Base-by-base conservation (phyloP, 2,113 vertebrate species). In the Perognathus longimembris region DNA sequence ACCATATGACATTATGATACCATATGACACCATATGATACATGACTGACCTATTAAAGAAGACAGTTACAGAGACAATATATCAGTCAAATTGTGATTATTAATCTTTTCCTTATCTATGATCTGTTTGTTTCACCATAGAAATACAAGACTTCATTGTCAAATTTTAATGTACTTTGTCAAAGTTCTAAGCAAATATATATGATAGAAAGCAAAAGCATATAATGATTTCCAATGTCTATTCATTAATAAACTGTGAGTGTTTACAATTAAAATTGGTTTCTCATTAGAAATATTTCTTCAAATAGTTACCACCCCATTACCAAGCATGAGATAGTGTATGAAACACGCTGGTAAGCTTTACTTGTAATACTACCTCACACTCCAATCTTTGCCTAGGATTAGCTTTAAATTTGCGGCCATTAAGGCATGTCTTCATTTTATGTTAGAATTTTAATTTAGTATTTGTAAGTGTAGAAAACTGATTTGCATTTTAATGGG, bases 401-500 rank as follows among this genome's bases (percentile, higher is more conserved):
- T 59, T 87, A 63, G 78, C 90, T 67, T 92, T 92, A 88, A 93
- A 96, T 93, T 89, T 83, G 54, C 9, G 95, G 80, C 32, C 94
- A 82, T 93, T 96, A 91, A 95, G 54, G 89, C 71, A 94, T 94
- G 84, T 90, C 81, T 92, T 67, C 36, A 76, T 24, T 94, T 84
- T 88, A 61, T 97, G 96, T 96, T 87, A 96, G 71, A 74, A 76
- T 94, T 82, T 92, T 85, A 97, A 97, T 96, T 97, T 95, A 95
- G 84, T 92, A 96, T 96, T 96, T 93, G 80, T 96, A 90, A 80
- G 88, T 82, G 90, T 97, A 78, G 74, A 96, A 93, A 97, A 93
- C 63, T 90, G 54, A 96, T 97, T 97, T 97, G 78, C 90, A 97
- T 96, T 96, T 96, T 96, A 95, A 97, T 97, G 84, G 85, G 89